These are phyloP conservation scores for Drosophila fuyamai DNA, from an alignment of 1,140 invertebrate species.

Conservation along the genomic window DNA sequence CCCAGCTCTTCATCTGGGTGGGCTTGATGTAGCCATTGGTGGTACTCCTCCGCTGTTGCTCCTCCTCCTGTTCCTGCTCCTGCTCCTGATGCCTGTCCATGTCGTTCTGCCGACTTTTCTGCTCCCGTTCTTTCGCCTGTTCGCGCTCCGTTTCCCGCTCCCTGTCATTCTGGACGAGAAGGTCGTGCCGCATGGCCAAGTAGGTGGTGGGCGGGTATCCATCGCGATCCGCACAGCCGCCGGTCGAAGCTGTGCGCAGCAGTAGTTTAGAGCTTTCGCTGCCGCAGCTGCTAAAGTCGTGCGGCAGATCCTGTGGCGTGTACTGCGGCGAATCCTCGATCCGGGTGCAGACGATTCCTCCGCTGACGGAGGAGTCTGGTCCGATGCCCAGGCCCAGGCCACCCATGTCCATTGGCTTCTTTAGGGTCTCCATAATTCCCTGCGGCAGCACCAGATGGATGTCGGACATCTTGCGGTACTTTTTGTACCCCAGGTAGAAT, in stretches of 20 bases:
- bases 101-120: neutral
- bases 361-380: conserved; percentile 5
- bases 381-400: conserved; percentile 21
- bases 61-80: neutral
- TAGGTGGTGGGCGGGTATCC: conserved; percentile 49
- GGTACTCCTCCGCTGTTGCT: neutral
- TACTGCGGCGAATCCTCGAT: conserved; percentile 42
- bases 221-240: conserved; percentile 32
- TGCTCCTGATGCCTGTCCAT: neutral
- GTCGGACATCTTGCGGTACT: conserved; percentile 64
- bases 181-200: conserved; percentile 44
- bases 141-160: conserved; percentile 28
- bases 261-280: conserved; percentile 70
- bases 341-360: conserved; percentile 55
- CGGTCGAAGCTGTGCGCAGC: conserved; percentile 41
- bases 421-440: conserved; percentile 57
- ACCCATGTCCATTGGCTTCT: conserved; percentile 53
- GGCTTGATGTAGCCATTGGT: conserved; percentile 65
- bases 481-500: conserved; percentile 42
- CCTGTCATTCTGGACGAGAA: conserved; percentile 27
- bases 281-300: conserved; percentile 62
- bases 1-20: conserved; percentile 67
- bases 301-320: conserved; percentile 51
- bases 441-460: conserved; percentile 60
- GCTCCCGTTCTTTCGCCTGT: conserved; percentile 14